Evolutionary conservation across 2,113 vertebrate genomes (phyloP), one percentile per base, ranked within the genome.

Genomic region (Xiphophorus maculatus): DNA sequence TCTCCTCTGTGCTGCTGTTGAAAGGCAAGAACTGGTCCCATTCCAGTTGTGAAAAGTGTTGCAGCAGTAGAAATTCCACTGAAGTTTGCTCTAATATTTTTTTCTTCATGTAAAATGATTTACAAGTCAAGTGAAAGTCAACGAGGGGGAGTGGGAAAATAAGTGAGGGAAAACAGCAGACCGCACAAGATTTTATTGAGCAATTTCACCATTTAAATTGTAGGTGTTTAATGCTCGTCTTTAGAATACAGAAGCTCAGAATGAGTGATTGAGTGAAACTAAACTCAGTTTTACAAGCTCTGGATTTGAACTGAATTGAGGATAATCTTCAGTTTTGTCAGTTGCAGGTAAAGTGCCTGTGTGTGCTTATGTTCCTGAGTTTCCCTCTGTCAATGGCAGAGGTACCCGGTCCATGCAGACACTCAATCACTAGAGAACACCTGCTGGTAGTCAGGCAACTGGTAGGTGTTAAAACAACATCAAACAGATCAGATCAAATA

Each of bases 261-360:
- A 10, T 68, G 19, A 69, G 19, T 19, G 19, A n/a, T 60, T 29
- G n/a, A 35, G 40, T 40, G n/a, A 68, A 42, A 11, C 22, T 1
- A 14, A 30, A 7, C 30, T 33, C n/a, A 63, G 27, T 72, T 25
- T 7, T 44, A 14, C 8, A 19, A 9, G 48, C 19, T 54, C 19
- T 54, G 17, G 48, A 54, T 17, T 32, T 64, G 9, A 14, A 29
- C 22, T 63, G 13, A 3, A 15, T 11, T 63, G 9, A 80, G 30
- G 54, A 60, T 80, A 37, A 85, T 40, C 0, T 30, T 11, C 5
- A 1, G 1, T 65, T 85, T 42, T 88, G 62, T 88, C 63, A 77
- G 87, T 93, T 92, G 88, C 88, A 95, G 94, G 93, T 92, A 82
- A 94, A 91, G 91, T 92, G 88, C 92, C 89, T 95, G 88, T 94